phyloP scores from a whole-genome alignment of 2,797 vertebrate species.

The Enoplosus armatus region DNA sequence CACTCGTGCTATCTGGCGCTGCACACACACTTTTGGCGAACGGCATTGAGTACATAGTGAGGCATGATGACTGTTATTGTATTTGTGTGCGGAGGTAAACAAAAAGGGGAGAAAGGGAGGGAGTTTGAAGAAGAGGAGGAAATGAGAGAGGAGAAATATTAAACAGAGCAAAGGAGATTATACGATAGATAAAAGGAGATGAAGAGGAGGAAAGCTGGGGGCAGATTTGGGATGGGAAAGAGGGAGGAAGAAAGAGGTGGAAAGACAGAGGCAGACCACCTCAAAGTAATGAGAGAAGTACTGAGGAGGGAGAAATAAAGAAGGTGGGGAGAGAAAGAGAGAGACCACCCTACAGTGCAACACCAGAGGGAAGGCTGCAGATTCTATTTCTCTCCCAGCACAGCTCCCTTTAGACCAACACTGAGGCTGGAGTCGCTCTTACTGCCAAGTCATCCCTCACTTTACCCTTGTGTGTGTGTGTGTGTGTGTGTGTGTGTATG shows the following conservation, averaged over 20 bases:
- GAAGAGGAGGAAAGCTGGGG: neutral
- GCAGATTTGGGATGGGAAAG: constrained; percentile 31
- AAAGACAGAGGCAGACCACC: constrained; percentile 67
- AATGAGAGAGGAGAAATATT: constrained; percentile 61
- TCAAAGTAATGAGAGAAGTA: constrained; percentile 62
- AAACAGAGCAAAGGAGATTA: constrained; percentile 51
- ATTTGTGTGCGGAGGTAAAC: constrained; percentile 59
- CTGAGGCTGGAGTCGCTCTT: constrained; percentile 50
- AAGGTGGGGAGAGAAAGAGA: constrained; percentile 60
- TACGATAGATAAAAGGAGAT: constrained; percentile 42
- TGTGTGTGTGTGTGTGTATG: constrained; percentile 49
- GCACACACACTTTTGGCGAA: constrained; percentile 30
- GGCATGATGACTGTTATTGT: constrained; percentile 45
- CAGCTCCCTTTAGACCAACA: constrained; percentile 68
- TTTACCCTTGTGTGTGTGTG: constrained; percentile 37
- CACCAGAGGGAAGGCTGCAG: constrained; percentile 59
- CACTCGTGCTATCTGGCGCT: constrained; percentile 7
- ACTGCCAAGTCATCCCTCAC: constrained; percentile 75
- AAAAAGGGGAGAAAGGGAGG: constrained; percentile 32
- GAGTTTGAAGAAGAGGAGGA: constrained; percentile 50
- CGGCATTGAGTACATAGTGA: constrained; percentile 34
- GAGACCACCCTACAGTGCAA: constrained; percentile 71
- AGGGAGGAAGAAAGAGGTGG: constrained; percentile 28
- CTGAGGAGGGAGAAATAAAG: constrained; percentile 56
- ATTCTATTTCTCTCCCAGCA: constrained; percentile 64